These are phyloP conservation scores for Ophion slaviceki DNA, from an alignment of 2,888 invertebrate species.

Conservation along the genomic window DNA sequence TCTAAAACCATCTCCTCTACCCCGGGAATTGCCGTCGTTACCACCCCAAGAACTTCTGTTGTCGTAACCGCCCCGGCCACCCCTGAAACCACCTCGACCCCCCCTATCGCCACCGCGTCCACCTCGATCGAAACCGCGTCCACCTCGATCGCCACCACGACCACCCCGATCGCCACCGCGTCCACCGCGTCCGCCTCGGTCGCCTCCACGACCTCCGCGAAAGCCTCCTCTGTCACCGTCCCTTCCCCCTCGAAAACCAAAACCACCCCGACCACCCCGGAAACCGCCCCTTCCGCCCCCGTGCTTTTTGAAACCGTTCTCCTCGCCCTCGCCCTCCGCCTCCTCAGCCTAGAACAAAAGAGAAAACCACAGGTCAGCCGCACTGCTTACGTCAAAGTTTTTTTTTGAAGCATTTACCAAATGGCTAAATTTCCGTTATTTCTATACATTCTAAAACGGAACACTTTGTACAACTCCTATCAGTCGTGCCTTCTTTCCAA, in stretches of 20 bases:
- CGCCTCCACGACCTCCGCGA: slow-evolving; percentile 67
- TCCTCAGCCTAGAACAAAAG: slow-evolving; percentile 81
- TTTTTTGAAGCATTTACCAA: neutral
- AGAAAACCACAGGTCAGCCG: slow-evolving; percentile 80
- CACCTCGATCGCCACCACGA: slow-evolving; percentile 74
- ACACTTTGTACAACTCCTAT: no score
- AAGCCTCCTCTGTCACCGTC: slow-evolving; percentile 72
- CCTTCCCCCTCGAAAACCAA: slow-evolving; percentile 63
- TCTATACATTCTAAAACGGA: neutral
- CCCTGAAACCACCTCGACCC: slow-evolving; percentile 77
- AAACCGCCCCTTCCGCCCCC: slow-evolving; percentile 72
- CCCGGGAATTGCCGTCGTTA: slow-evolving; percentile 72
- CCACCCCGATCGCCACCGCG: slow-evolving; percentile 71
- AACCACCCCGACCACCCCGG: slow-evolving; percentile 66
- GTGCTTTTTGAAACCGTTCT: slow-evolving; percentile 78
- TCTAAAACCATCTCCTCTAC: slow-evolving; percentile 76
- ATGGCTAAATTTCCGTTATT: neutral
- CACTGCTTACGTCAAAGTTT: slow-evolving; percentile 64
- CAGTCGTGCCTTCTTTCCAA: neutral
- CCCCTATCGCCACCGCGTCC: slow-evolving; percentile 69
- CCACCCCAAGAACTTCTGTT: slow-evolving; percentile 77
- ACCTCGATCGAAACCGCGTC: slow-evolving; percentile 75
- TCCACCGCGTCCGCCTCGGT: slow-evolving; percentile 69
- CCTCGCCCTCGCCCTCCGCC: slow-evolving; percentile 77
- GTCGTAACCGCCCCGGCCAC: slow-evolving; percentile 74